These are phyloP conservation scores for Epinephelus moara DNA, from an alignment of 2,113 vertebrate species.

Conservation along the genomic window DNA sequence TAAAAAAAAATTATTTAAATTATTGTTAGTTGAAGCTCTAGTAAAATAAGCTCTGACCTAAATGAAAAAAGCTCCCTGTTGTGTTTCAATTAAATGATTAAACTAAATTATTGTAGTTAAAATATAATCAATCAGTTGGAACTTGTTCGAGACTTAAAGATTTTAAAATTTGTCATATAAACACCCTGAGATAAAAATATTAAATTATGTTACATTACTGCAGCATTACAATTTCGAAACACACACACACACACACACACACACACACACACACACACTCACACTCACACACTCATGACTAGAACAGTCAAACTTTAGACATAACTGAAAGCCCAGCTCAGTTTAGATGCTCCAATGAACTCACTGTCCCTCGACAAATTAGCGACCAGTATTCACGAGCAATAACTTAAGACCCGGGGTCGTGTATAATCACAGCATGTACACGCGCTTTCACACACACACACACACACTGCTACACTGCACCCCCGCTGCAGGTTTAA, in stretches of 20 bases:
- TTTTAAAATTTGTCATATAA: background rate
- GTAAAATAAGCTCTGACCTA: conserved; percentile 8
- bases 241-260: conserved; percentile 2
- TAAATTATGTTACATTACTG: background rate
- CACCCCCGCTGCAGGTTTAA: conserved; percentile 67
- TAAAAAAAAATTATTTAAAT: background rate
- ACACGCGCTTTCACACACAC: conserved; percentile 34
- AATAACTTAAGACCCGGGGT: conserved; percentile 3
- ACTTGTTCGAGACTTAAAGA: background rate
- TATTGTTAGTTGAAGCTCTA: background rate
- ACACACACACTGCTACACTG: conserved; percentile 32
- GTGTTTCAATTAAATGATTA: background rate
- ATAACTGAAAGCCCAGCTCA: conserved; percentile 18
- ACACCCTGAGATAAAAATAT: background rate
- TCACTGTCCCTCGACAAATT: conserved; percentile 38
- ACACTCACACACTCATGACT: conserved; percentile 1
- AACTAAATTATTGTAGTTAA: too few species aligned
- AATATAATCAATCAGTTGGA: background rate
- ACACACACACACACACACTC: background rate
- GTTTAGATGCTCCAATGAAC: conserved; percentile 20
- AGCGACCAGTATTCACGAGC: conserved; percentile 29
- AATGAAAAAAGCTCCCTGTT: background rate
- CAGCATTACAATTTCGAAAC: background rate
- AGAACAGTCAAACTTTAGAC: background rate
- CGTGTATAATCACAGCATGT: conserved; percentile 13